Conservation (phyloP, 1,140 invertebrate genomes). For the Heterodera schachtii region DNA sequence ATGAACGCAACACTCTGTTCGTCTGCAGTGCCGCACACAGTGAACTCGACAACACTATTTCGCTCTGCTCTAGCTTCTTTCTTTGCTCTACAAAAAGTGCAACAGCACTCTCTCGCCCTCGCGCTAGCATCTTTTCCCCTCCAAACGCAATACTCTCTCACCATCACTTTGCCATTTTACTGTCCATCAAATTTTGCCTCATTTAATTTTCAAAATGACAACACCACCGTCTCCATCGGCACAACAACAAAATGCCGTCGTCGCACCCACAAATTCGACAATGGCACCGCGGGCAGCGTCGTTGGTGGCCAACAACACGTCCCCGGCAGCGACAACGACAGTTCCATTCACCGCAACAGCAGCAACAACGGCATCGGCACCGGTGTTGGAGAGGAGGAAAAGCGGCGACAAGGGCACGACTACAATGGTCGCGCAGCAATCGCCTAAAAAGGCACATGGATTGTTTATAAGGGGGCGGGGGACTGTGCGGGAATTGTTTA, state of each 20-base stretch:
- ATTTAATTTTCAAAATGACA: too few relatives aligned
- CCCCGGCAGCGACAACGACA: neutral
- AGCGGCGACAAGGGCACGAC: neutral
- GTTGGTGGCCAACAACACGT: neutral
- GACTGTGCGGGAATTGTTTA: neutral
- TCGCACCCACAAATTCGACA: neutral
- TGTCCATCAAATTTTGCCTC: neutral
- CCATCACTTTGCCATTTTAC: neutral
- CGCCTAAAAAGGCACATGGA: conserved; percentile 2
- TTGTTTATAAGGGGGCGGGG: neutral
- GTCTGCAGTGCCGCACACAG: neutral
- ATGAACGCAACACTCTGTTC: too few relatives aligned
- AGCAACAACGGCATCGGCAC: neutral
- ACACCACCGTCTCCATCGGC: neutral
- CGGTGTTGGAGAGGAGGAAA: neutral
- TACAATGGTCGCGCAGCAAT: neutral
- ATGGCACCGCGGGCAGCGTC: neutral
- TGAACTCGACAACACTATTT: neutral
- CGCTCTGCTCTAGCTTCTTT: neutral
- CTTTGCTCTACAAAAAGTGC: neutral
- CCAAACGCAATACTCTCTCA: neutral
- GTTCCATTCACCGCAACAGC: neutral
- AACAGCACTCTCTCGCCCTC: neutral
- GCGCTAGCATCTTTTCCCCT: neutral
- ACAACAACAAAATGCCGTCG: neutral